These are phyloP conservation scores for Temnopleurus reevesii DNA, from an alignment of 53 echinoderm and acorn worm species.

Conservation along the genomic window DNA sequence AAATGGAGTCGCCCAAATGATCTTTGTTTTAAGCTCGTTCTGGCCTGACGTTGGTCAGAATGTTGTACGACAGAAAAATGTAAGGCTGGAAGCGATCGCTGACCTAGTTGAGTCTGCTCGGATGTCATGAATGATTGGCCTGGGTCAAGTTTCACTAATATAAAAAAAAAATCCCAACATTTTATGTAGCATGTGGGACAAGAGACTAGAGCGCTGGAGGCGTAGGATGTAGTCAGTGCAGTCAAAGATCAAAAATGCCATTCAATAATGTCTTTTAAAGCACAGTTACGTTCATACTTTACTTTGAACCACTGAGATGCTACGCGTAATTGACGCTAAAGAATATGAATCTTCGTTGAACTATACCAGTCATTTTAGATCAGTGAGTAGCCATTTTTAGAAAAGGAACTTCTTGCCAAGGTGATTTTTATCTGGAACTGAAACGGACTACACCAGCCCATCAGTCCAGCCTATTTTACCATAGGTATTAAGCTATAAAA, in stretches of 20 bases:
- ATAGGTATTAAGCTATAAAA: no score
- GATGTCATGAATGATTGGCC: neutral
- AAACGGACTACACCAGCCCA: no score
- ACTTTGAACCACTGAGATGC: no score
- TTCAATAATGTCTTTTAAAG: no score
- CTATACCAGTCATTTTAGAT: no score
- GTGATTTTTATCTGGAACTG: no score
- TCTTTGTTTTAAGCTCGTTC: neutral
- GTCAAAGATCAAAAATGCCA: neutral
- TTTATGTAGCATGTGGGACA: neutral
- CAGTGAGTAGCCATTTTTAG: no score
- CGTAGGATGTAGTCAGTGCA: neutral
- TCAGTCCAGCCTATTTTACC: no score
- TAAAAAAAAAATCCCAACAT: neutral
- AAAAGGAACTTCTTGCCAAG: no score
- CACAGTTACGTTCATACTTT: no score
- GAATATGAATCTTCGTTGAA: no score
- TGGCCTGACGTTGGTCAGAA: constrained; percentile 7
- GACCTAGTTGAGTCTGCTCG: constrained; percentile 20
- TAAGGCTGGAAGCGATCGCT: neutral
- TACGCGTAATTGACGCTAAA: no score
- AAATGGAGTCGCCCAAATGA: neutral
- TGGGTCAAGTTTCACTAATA: neutral
- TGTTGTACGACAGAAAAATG: neutral
- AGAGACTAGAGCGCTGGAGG: neutral